phyloP scores from a whole-genome alignment of 1,140 invertebrate genomes.

The Lordiphosa collinella region DNA sequence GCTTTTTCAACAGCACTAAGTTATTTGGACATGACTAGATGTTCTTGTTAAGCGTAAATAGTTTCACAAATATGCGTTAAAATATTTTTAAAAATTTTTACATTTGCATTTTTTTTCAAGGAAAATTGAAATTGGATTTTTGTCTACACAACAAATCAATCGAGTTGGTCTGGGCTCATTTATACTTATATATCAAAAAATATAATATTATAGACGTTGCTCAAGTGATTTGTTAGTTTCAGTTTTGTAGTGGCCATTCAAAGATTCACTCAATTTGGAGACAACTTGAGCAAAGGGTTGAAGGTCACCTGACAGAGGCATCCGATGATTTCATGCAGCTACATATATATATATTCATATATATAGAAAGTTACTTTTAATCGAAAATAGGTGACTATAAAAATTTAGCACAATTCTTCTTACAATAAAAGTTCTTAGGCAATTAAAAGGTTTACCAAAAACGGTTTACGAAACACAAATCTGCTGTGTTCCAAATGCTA shows the following conservation, averaged over 20 bases:
- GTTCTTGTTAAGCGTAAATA: slow-evolving; percentile 57
- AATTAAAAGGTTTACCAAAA: slow-evolving; percentile 66
- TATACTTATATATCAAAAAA: slow-evolving; percentile 70
- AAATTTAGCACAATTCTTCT: slow-evolving; percentile 68
- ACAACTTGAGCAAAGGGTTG: slow-evolving; percentile 56
- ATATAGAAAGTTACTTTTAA: slow-evolving; percentile 32
- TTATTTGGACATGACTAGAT: slow-evolving; percentile 10
- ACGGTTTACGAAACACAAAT: slow-evolving; percentile 37
- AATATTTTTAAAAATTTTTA: slow-evolving; percentile 21
- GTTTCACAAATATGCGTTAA: slow-evolving; percentile 53
- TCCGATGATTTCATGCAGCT: slow-evolving; percentile 44
- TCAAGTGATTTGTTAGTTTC: slow-evolving; percentile 66
- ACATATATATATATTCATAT: slow-evolving; percentile 39
- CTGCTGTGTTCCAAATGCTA: slow-evolving; percentile 44
- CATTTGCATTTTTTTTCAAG: slow-evolving; percentile 13
- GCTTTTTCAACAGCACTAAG: too few species aligned
- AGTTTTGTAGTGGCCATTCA: slow-evolving; percentile 20
- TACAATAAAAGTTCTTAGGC: slow-evolving; percentile 43
- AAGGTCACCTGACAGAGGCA: slow-evolving; percentile 15
- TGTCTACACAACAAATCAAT: slow-evolving; percentile 62
- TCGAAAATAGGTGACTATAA: slow-evolving; percentile 51
- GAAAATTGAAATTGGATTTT: neutral
- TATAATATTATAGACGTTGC: slow-evolving; percentile 70
- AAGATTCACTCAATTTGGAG: slow-evolving; percentile 56
- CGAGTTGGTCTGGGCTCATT: slow-evolving; percentile 74